Base-by-base conservation (phyloP, 1,140 invertebrate species). In the Drosophila pandora region DNA sequence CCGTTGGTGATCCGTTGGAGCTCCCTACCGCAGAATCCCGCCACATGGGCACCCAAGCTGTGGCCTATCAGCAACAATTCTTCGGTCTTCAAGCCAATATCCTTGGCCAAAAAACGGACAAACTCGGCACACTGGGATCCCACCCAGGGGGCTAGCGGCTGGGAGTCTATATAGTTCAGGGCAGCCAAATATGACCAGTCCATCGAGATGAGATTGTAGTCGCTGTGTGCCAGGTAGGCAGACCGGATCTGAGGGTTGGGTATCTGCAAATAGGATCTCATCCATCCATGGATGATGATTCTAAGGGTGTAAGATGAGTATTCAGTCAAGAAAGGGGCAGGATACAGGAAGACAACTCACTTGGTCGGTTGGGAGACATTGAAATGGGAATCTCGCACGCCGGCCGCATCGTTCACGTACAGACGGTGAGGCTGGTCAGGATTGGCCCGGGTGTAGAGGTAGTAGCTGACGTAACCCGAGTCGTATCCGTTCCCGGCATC, bases 121-220 rank as follows among this genome's bases (percentile, higher is more conserved):
- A 83, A 79, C 8, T 32, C n/a, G 10, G 60, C 76, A 32, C 67
- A 54, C 13, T 57, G 25, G 12, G 23, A 45, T 8, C 74, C 74
- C 10, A 59, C 69, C 13, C 23, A 6, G 0, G 55, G 57, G 0
- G 49, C 76, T 22, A 55, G 25, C 58, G 92, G 92, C 49, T 92
- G 93, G 0, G 93, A 92, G 13, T 91, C 75, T 39, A 93, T 76
- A 62, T 93, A 93, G 78, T 93, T 93, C 1, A 93, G 8, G 54
- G 91, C 92, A 1, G 93, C 92, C 12, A 92, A 92, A 8, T 78
- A 81, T 2, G 91, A 90, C 93, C 93, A 93, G 65, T 93, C 93
- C 7, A 93, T 83, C 0, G 93, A 92, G 32, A 93, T 92, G 28
- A 93, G 92, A 59, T 93, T 93, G 50, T 93, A 77, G 43, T 93